Evolutionary conservation across 2,113 vertebrate species (phyloP).

Genomic region (Psittacula cyanocephala): DNA sequence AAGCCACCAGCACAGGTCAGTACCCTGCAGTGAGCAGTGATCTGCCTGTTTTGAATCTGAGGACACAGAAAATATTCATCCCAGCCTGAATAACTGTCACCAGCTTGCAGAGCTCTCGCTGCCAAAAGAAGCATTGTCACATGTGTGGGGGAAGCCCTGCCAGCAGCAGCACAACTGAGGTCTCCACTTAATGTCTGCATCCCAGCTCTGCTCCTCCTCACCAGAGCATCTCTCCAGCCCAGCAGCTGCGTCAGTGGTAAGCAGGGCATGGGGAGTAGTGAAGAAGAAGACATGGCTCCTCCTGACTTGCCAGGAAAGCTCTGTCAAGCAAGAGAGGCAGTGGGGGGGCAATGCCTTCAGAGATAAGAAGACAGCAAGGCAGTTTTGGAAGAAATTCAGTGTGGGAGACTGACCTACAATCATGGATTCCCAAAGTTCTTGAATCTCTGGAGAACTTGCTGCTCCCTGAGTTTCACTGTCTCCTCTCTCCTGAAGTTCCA

Average conservation of each 20-base stretch:
- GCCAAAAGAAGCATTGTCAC: not conserved
- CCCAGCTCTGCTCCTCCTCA: not conserved
- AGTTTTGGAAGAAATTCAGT: not conserved
- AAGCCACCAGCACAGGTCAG: not conserved
- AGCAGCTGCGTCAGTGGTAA: fast-evolving
- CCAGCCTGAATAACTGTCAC: not conserved
- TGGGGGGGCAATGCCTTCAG: not conserved
- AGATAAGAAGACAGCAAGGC: not conserved
- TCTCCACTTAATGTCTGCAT: not conserved
- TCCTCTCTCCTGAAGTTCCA: not conserved
- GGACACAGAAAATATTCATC: not conserved
- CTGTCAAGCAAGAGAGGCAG: not conserved
- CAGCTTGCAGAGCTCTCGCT: not conserved
- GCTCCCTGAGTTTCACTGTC: not conserved
- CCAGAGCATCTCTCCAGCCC: not conserved
- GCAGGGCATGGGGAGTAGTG: not conserved
- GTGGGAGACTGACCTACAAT: not conserved
- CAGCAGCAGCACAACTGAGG: not conserved
- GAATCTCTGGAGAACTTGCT: not conserved
- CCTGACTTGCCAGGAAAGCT: not conserved
- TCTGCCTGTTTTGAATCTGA: not conserved
- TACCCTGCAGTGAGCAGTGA: not conserved
- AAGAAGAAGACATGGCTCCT: not conserved
- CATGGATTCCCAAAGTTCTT: not conserved
- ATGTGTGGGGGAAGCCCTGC: not conserved